Evolutionary conservation across 2,797 vertebrate genomes (phyloP), one percentile per base, ranked within the genome.

Genomic region (Acanthurus tractus): DNA sequence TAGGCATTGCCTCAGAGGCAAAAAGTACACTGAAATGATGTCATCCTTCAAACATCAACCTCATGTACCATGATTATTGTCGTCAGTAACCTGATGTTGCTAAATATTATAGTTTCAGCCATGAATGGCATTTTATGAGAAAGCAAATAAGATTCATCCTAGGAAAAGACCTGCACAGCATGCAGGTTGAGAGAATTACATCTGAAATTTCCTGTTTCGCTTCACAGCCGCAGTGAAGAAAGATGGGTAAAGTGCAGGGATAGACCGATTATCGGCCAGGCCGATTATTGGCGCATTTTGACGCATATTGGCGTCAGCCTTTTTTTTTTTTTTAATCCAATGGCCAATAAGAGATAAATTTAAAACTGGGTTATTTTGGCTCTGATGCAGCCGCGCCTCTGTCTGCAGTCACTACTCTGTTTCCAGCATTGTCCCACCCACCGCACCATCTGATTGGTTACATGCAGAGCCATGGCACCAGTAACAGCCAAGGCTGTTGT

Each of bases 1-100:
- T 34, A 72, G 64, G 56, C 45, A 38, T 53, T 70, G 44, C 71
- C 63, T 63, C 74, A 85, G 69, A 78, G 46, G 55, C 12, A 55
- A 25, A 18, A 69, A 67, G 29, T 36, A 46, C 52, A 61, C 65
- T n/a, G 10, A 14, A 67, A 72, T 66, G 18, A 72, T 71, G 56
- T 68, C 66, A 77, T 54, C 15, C 34, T 44, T 65, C 20, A 73
- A 61, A 69, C 61, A 65, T 54, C 58, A 29, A 58, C 53, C 62
- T 65, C 3, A 20, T 61, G 42, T 36, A 11, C 65, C 44, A 11
- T 77, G 74, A 86, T 71, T 78, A 82, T 45, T 62, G 17, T 56
- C 22, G 54, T 36, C 40, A 74, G 48, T 42, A 81, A 46, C 81
- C 20, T 54, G 25, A 14, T 57, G 66, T 69, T 65, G 50, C 63